phyloP scores from a whole-genome alignment of 2,113 vertebrate species.

The Platichthys flesus region DNA sequence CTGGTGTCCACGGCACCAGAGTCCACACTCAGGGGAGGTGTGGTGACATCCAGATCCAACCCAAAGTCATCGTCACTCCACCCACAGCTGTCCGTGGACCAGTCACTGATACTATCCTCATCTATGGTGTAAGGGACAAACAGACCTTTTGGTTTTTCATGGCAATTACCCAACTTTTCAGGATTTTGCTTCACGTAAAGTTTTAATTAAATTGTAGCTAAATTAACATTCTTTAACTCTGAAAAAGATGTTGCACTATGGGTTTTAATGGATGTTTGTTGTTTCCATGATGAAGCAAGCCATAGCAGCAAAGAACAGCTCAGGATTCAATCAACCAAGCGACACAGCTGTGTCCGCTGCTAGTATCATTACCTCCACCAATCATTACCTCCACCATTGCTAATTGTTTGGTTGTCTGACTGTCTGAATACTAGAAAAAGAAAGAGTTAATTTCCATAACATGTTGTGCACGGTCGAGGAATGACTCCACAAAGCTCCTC shows the following conservation, averaged over 20 bases:
- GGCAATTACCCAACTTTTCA: background rate
- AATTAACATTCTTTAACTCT: background rate
- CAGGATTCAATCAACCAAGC: conserved; percentile 64
- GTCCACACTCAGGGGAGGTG: conserved; percentile 88
- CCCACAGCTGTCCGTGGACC: conserved; percentile 92
- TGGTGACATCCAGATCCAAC: conserved; percentile 88
- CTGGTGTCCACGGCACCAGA: conserved; percentile 78
- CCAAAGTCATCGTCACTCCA: conserved; percentile 94
- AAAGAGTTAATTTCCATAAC: background rate
- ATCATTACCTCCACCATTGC: background rate
- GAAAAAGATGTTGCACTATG: background rate
- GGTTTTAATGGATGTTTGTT: conserved; percentile 3
- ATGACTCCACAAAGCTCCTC: no score
- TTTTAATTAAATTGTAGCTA: background rate
- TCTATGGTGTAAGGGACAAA: conserved; percentile 75
- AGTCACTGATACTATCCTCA: conserved; percentile 92
- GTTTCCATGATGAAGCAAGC: conserved; percentile 60
- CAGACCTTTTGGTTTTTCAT: background rate
- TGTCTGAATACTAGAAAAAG: background rate
- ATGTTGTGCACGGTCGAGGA: background rate
- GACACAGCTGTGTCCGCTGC: background rate
- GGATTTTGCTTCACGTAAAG: background rate
- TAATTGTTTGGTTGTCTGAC: background rate
- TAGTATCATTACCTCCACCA: background rate
- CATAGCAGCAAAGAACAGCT: conserved; percentile 44